Conservation (phyloP, 2,888 invertebrate species). For the Leptinotarsa juncta region DNA sequence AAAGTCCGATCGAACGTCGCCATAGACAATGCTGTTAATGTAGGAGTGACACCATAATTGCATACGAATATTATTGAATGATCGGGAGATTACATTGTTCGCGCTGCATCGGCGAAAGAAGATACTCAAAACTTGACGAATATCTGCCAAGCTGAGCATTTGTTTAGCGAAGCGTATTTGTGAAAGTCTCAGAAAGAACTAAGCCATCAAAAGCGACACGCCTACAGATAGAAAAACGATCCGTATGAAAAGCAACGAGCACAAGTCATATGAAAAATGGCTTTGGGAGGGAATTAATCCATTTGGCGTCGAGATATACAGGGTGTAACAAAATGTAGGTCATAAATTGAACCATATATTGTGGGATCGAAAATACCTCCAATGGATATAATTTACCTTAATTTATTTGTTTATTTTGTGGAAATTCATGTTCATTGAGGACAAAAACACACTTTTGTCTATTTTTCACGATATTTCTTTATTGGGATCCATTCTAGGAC, state of each 20-base stretch:
- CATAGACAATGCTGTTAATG: background rate
- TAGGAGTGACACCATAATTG: background rate
- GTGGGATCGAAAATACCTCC: too few species aligned
- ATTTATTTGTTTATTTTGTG: too few species aligned
- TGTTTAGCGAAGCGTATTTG: constrained; percentile 3
- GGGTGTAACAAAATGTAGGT: too few species aligned
- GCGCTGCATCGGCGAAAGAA: background rate
- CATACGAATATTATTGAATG: background rate
- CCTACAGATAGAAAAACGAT: background rate
- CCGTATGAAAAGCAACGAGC: background rate
- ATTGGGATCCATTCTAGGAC: too few species aligned
- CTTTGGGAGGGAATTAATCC: too few species aligned
- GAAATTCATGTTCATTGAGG: too few species aligned
- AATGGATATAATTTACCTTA: too few species aligned
- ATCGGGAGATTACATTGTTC: constrained; percentile 6
- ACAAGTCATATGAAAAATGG: too few species aligned
- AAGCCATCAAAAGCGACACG: background rate
- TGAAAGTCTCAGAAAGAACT: background rate
- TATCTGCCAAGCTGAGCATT: background rate
- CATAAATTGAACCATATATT: too few species aligned
- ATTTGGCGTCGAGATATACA: too few species aligned
- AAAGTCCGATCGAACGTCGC: background rate
- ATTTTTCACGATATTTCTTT: too few species aligned
- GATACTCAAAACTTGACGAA: background rate
- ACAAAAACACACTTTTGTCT: too few species aligned